phyloP scores from a whole-genome alignment of 2,113 vertebrate genomes.

The Lota lota region DNA sequence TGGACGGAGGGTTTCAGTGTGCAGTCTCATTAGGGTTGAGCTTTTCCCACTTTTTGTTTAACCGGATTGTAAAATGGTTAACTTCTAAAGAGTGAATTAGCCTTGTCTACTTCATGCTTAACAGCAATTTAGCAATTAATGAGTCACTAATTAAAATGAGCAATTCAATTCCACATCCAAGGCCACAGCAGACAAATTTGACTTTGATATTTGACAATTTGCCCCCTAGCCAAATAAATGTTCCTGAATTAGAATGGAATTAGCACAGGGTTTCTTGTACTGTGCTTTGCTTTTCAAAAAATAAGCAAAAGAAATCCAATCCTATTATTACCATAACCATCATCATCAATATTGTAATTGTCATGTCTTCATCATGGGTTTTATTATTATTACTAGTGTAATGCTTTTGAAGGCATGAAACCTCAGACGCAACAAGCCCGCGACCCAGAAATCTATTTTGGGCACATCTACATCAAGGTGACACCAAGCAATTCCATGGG shows the following conservation, averaged over 20 bases:
- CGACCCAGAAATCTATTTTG: too few species aligned
- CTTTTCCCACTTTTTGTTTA: not conserved
- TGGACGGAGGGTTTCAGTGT: not conserved
- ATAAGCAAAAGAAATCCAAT: too few species aligned
- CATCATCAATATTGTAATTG: too few species aligned
- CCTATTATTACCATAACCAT: too few species aligned
- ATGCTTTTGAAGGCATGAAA: too few species aligned
- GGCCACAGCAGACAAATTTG: conserved; percentile 18
- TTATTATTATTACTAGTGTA: too few species aligned
- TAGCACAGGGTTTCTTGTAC: not conserved
- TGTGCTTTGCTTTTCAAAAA: too few species aligned
- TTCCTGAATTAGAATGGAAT: not conserved
- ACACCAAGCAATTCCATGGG: too few species aligned
- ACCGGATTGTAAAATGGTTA: not conserved
- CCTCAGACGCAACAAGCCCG: too few species aligned
- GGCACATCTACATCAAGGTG: too few species aligned
- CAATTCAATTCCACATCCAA: conserved; percentile 9
- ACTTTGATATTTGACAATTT: conserved; percentile 19
- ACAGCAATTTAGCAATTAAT: not conserved
- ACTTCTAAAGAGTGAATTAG: not conserved
- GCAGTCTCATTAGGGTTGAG: too few species aligned
- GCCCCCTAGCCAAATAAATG: conserved; percentile 14
- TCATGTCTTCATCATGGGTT: too few species aligned
- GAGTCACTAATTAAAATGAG: not conserved
- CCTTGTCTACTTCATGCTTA: not conserved